Evolutionary conservation across 2,113 vertebrate genomes (phyloP), one percentile per base, ranked within the genome.

Genomic region (Neogale vison): DNA sequence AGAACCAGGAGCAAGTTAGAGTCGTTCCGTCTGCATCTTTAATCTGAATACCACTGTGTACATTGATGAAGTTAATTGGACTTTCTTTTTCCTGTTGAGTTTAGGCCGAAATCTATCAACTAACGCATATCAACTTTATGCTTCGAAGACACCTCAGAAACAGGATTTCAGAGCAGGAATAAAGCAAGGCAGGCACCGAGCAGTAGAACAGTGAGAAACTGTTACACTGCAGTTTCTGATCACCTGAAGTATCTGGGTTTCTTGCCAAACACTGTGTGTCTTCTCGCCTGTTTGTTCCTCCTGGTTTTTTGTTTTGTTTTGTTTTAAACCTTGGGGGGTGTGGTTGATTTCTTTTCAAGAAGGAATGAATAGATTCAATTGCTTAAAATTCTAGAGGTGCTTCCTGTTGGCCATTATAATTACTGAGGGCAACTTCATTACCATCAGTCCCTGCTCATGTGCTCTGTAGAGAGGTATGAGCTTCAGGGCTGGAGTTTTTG

Each of bases 141-240:
- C 34, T 83, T 84, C 85, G 93, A 96, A 89, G n/a, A 1, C 20
- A 74, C 52, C 45, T 92, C 29, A 90, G 76, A 91, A 95, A 69
- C 9, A 89, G n/a, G 36, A 57, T 90, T 96, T 82, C 12, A 67
- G 77, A 34, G 52, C 45, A 90, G 59, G 26, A 91, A 24, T 93
- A 84, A 91, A 91, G 39, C 45, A 36, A 82, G 18, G 12, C 59
- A 96, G 31, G 57, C 6, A 24, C 26, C 4, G n/a, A 39, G 24
- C 29, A 69, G n/a, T 57, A 88, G 65, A 88, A 81, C 67, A 95
- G 74, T 26, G 57, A 57, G n/a, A 93, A 34, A 23, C 11, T 90
- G 34, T 52, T 74, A 91, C 92, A 61, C 36, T 82, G 29, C 45
- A 71, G 10, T 63, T 93, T 84, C 1, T 17, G 45, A 50, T 86